Conservation (phyloP, 2,888 invertebrate genomes). For the Chrysolina haemoptera region DNA sequence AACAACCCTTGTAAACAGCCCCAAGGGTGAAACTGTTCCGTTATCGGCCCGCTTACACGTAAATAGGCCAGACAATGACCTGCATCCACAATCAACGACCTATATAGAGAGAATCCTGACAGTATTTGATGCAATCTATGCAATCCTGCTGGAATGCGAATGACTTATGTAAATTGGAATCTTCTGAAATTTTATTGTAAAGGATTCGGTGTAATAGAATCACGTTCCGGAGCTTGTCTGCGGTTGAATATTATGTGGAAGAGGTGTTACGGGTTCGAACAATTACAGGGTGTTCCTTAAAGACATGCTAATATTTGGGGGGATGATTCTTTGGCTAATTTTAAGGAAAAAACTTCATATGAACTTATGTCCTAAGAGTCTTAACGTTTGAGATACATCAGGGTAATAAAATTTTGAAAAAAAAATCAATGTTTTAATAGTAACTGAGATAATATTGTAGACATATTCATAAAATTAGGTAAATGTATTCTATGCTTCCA, state of each 20-base stretch:
- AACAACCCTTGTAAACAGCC: conserved; percentile 32
- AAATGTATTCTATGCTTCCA: too few species aligned
- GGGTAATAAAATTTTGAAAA: too few species aligned
- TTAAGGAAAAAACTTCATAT: too few species aligned
- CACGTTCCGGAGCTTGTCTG: conserved; percentile 31
- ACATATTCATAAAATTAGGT: too few species aligned
- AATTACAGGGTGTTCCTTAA: too few species aligned
- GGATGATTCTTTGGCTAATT: too few species aligned
- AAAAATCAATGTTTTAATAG: too few species aligned
- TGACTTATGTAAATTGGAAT: conserved; percentile 43
- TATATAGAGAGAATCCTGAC: conserved; percentile 41
- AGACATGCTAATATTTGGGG: too few species aligned
- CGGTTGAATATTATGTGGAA: background rate
- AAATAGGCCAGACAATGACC: conserved; percentile 55
- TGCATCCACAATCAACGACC: conserved; percentile 51
- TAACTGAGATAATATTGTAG: too few species aligned
- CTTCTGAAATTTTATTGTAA: conserved; percentile 30
- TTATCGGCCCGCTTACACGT: conserved; percentile 55
- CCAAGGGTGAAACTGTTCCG: conserved; percentile 46
- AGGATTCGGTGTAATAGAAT: conserved; percentile 36
- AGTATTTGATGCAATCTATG: conserved; percentile 42
- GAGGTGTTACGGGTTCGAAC: too few species aligned
- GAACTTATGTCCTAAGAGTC: too few species aligned
- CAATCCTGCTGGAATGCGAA: conserved; percentile 42
- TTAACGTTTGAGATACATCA: too few species aligned